Percentiles rank a stretch among this genome's conserved stretches.
phyloP scores from a whole-genome alignment of 2,113 vertebrate species.

The Girardinichthys multiradiatus region DNA sequence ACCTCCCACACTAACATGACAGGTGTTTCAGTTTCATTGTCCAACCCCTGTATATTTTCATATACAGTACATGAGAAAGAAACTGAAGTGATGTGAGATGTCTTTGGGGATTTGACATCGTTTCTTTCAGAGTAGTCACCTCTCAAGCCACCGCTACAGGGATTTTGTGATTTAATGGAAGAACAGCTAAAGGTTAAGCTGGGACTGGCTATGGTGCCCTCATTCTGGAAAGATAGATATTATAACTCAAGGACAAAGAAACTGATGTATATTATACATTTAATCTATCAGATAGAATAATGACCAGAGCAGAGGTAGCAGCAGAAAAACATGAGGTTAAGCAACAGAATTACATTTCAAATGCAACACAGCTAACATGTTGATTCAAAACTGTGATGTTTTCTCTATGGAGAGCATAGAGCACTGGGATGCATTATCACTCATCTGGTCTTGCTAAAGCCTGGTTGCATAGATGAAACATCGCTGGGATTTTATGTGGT shows the following conservation, averaged over 20 bases:
- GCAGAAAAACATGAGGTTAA: neutral
- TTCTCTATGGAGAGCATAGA: neutral
- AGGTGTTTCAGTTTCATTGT: too few species aligned
- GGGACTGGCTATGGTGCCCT: neutral
- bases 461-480: neutral
- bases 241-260: neutral
- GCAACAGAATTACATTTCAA: conserved; percentile 1
- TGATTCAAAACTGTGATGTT: neutral
- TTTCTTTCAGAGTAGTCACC: too few species aligned
- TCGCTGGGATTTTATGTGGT: neutral
- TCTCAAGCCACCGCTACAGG: too few species aligned
- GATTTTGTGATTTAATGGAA: neutral
- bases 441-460: neutral
- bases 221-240: neutral
- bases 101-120: neutral
- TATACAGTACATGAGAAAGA: neutral
- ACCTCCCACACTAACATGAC: too few species aligned
- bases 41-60: too few species aligned
- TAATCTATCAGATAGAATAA: neutral
- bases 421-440: neutral
- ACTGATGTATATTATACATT: neutral
- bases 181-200: neutral
- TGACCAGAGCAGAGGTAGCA: neutral
- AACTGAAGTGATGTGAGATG: neutral
- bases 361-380: neutral